Base-by-base conservation (phyloP, 2,797 vertebrate species). In the Rhinophrynus dorsalis region DNA sequence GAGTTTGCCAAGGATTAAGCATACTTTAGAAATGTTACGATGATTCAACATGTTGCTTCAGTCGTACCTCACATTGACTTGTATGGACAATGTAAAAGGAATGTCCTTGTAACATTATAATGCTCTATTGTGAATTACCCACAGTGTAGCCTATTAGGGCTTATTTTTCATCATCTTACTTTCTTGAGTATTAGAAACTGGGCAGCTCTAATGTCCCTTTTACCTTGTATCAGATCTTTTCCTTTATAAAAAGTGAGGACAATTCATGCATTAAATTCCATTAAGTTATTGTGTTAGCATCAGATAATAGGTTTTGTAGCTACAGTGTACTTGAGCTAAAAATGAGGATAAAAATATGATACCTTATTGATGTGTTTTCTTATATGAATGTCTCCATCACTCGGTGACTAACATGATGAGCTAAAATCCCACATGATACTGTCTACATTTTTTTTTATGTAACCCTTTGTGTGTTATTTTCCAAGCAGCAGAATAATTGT, bases 181-280 rank as follows among this genome's bases (percentile, higher is more conserved):
- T 61, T 61, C n/a, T 32, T 68, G 17, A 38, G 40, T n/a, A 18
- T 62, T 63, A 56, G 6, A 62, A 20, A 62, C 50, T 54, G 38
- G 38, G 33, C 33, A 42, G 21, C 33, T 62, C 40, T 15, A 18
- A 47, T n/a, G 35, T 69, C 40, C 18, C 17, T 47, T 45, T 63
- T 62, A 38, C 59, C 48, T 37, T 69, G 20, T 45, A 52, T 45
- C 29, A 54, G 47, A 69, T 69, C 67, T 48, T 59, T 61, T 54
- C 35, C 47, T 35, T 69, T 54, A 30, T 20, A 21, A 60, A 52
- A 69, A 48, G 33, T n/a, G 26, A 62, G 40, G 56, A 70, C 60
- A 37, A 59, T 38, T 45, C 47, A 55, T 24, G 27, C 38, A 69
- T 54, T 69, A 69, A 69, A 61, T 69, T 44, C 37, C 18, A 45